Conservation (phyloP, 2,113 vertebrate species). For the Gopherus evgoodei region DNA sequence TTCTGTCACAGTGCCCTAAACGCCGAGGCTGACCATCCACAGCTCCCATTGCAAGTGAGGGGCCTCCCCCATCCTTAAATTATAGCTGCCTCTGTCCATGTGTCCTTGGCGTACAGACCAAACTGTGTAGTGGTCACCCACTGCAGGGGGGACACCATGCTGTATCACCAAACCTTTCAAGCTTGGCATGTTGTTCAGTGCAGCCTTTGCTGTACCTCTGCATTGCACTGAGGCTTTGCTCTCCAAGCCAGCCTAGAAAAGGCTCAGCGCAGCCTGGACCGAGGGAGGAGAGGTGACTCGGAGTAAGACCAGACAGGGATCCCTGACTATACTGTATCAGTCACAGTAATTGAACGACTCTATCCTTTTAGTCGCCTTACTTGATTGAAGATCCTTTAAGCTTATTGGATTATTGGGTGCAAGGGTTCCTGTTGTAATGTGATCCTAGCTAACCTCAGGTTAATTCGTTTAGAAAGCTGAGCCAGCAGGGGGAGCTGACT, state of each 20-base stretch:
- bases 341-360: neutral
- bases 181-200: neutral
- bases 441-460: neutral
- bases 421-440: rapidly evolving
- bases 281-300: neutral
- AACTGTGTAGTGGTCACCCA: neutral
- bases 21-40: neutral
- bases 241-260: neutral
- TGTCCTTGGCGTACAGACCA: rapidly evolving
- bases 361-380: neutral
- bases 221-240: neutral
- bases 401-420: neutral
- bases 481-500: constrained; percentile 66
- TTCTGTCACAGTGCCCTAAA: neutral
- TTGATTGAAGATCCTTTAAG: rapidly evolving
- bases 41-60: neutral
- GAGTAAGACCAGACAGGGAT: rapidly evolving
- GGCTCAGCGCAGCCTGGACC: rapidly evolving
- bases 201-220: neutral
- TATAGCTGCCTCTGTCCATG: rapidly evolving
- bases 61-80: neutral
- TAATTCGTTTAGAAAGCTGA: rapidly evolving
- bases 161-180: neutral
- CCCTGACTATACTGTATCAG: rapidly evolving
- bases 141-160: neutral